Conservation (phyloP, 2,888 invertebrate species). For the Leptinotarsa tumamoca region DNA sequence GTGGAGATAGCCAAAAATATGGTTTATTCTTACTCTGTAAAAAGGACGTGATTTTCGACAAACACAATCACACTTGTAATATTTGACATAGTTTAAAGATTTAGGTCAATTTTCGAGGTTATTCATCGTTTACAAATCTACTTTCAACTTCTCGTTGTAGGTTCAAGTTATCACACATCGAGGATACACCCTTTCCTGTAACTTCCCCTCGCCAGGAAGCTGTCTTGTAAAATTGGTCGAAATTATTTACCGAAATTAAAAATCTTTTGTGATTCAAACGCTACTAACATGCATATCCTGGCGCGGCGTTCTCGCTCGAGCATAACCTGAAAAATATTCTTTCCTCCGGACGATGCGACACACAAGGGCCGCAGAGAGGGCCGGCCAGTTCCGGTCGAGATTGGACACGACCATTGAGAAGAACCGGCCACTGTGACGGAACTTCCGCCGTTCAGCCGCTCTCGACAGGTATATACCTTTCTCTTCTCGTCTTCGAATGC, state of each 20-base stretch:
- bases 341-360: constrained; percentile 54
- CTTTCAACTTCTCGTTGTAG: background rate
- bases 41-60: too few species aligned
- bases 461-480: constrained; percentile 48
- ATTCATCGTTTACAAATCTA: background rate
- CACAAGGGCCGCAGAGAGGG: constrained; percentile 50
- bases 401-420: constrained; percentile 63
- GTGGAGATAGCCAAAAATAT: too few species aligned
- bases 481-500: constrained; percentile 49
- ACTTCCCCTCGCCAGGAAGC: constrained; percentile 10
- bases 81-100: too few species aligned
- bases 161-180: background rate
- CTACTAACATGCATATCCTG: constrained; percentile 50
- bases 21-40: too few species aligned
- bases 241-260: constrained; percentile 26
- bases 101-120: too few species aligned
- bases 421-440: constrained; percentile 63
- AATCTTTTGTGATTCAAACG: constrained; percentile 50
- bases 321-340: constrained; percentile 57
- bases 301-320: constrained; percentile 45
- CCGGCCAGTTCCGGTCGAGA: constrained; percentile 63
- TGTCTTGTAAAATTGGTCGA: constrained; percentile 26
- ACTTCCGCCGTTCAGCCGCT: constrained; percentile 54
- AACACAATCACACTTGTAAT: too few species aligned
- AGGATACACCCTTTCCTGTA: background rate